Evolutionary conservation across 1,140 invertebrate genomes (phyloP).

Genomic region (Aradophagus sp.): DNA sequence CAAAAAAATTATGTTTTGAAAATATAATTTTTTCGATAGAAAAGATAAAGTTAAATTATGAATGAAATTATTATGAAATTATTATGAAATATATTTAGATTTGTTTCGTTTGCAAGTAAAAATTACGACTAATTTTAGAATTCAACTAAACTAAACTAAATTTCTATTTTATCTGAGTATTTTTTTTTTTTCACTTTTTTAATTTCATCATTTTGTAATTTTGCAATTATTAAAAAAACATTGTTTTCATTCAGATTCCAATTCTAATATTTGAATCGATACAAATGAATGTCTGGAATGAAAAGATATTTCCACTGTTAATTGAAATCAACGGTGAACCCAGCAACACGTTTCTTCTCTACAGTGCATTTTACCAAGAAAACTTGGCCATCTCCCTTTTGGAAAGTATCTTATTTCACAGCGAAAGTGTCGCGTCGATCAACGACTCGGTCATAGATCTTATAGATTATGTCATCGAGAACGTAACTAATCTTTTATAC

Average conservation of each 20-base stretch:
- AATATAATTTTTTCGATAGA: background rate
- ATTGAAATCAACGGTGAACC: slow-evolving; percentile 79
- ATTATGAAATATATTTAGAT: too few species aligned
- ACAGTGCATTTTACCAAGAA: slow-evolving; percentile 84
- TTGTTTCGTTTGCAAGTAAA: too few species aligned
- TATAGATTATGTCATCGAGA: slow-evolving; percentile 82
- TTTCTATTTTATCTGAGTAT: too few species aligned
- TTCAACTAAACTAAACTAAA: too few species aligned
- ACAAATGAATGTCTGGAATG: slow-evolving; percentile 84
- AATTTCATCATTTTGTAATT: too few species aligned
- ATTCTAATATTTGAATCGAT: slow-evolving; percentile 85
- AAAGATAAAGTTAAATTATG: background rate
- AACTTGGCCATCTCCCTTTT: slow-evolving; percentile 80
- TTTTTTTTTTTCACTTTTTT: too few species aligned
- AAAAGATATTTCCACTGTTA: slow-evolving; percentile 83
- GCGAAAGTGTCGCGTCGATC: slow-evolving; percentile 81
- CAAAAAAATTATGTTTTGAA: too few species aligned
- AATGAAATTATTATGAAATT: too few species aligned
- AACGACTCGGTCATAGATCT: slow-evolving; percentile 82
- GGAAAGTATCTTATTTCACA: slow-evolving; percentile 84
- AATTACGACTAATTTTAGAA: too few species aligned
- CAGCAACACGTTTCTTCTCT: slow-evolving; percentile 81
- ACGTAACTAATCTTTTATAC: slow-evolving; percentile 75
- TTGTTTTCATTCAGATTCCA: slow-evolving; percentile 74
- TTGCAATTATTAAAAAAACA: slow-evolving; percentile 23